Evolutionary conservation across 2,888 invertebrate genomes (phyloP).

Genomic region (Melinaea marsaeus): DNA sequence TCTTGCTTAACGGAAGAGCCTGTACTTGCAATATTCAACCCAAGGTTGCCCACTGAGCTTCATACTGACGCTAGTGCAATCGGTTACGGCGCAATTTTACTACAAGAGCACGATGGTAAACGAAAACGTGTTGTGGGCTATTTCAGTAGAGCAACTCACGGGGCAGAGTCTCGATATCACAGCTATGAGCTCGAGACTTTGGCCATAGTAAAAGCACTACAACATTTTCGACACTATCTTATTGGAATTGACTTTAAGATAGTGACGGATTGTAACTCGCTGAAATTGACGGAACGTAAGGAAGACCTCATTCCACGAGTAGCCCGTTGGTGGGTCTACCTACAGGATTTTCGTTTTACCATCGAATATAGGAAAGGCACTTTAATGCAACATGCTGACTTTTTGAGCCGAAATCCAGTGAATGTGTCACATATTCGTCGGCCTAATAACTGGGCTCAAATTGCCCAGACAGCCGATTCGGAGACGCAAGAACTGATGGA

Average conservation of each 20-base stretch:
- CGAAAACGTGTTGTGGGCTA: conserved; percentile 26
- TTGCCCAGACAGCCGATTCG: too few relatives aligned
- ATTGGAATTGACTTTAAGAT: conserved; percentile 26
- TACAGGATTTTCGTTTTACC: conserved; percentile 33
- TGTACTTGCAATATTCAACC: conserved; percentile 3
- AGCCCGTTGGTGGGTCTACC: conserved; percentile 41
- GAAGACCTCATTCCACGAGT: conserved; percentile 39
- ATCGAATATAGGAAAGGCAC: conserved; percentile 32
- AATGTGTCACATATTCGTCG: conserved; percentile 13
- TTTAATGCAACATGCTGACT: conserved; percentile 38
- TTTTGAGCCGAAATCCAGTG: conserved; percentile 34
- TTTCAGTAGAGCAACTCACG: conserved; percentile 20
- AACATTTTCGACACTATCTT: conserved; percentile 24
- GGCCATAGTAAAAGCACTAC: conserved; percentile 32
- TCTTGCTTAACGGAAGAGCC: conserved; percentile 9
- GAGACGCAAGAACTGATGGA: too few relatives aligned
- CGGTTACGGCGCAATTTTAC: conserved; percentile 15
- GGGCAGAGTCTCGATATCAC: conserved; percentile 31
- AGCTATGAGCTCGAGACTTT: conserved; percentile 32
- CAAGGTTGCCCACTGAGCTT: neutral
- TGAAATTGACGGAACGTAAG: conserved; percentile 38
- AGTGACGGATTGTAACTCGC: conserved; percentile 42
- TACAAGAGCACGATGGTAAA: conserved; percentile 6
- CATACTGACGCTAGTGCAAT: conserved; percentile 8
- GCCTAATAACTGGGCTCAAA: conserved; percentile 17